Evolutionary conservation across 2,113 vertebrate genomes (phyloP), one percentile per base, ranked within the genome.

Genomic region (Podarcis muralis): DNA sequence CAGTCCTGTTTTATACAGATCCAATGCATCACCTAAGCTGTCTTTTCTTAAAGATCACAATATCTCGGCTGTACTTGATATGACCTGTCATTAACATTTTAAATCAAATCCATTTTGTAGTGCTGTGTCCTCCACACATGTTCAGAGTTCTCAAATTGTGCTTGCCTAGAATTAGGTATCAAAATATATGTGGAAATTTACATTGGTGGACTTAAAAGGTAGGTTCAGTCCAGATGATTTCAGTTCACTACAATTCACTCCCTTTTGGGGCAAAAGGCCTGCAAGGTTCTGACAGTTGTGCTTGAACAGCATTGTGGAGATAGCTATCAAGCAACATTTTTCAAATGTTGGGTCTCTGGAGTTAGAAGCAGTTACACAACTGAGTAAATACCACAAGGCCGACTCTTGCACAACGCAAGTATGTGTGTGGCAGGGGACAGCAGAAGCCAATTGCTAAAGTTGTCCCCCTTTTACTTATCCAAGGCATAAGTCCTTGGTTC

Each of bases 251-350:
- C 48, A 83, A 88, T 88, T 32, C 22, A n/a, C 83, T 68, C 53
- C 53, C 75, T 68, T 83, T 88, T 66, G 57, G 15, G 81, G 77
- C 68, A 81, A 18, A 22, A 66, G 32, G 4, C 7, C 35, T 88
- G 71, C 43, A 57, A 88, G 35, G 30, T 88, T 83, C 74, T 77
- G 87, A 53, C 71, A 83, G 71, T 66, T 88, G 71, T 37, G 81
- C 71, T 83, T 43, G 43, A 72, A 62, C 53, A 74, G 53, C 68
- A 87, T 62, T 74, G 40, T 75, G 71, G 57, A 48, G 69, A 75
- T 82, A 82, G 18, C 68, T 37, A 66, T 66, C 27, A 83, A 83
- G 37, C 35, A 66, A 82, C 13, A 57, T 75, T 9, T 75, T 82
- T 83, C 43, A 81, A 75, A 83, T 88, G 8, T n/a, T 35, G 65